These are phyloP conservation scores for Scolopax bukidnonensis DNA, from an alignment of 2,797 vertebrate species.

Conservation along the genomic window DNA sequence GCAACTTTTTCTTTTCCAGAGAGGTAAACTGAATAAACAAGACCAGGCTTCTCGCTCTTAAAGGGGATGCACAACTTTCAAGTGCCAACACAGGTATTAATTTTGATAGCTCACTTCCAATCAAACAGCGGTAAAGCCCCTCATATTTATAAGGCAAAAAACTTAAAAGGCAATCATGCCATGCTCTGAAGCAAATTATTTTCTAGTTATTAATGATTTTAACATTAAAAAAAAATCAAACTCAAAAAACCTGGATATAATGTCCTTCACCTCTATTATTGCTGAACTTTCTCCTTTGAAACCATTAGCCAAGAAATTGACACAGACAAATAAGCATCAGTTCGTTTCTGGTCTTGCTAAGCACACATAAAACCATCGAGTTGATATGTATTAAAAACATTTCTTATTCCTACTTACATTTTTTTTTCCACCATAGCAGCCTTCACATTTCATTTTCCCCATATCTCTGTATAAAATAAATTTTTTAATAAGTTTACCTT, in stretches of 20 bases:
- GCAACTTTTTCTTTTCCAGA: neutral
- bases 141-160: neutral
- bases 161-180: neutral
- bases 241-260: neutral
- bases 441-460: slow-evolving; percentile 62
- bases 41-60: neutral
- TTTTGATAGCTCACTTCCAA: neutral
- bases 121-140: neutral
- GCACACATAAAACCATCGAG: neutral
- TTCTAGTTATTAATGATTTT: neutral
- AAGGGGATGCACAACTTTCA: neutral
- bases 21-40: neutral
- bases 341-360: neutral
- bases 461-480: slow-evolving; percentile 67
- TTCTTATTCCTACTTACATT: slow-evolving; percentile 62
- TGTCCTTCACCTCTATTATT: neutral
- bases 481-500: slow-evolving; percentile 84
- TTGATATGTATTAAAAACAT: neutral
- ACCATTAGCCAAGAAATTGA: neutral
- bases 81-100: neutral
- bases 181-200: neutral
- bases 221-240: slow-evolving; percentile 13
- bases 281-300: slow-evolving; percentile 21
- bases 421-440: slow-evolving; percentile 59
- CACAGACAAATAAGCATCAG: neutral